Conservation (phyloP, 2,797 vertebrate species). For the Trematomus bernacchii region DNA sequence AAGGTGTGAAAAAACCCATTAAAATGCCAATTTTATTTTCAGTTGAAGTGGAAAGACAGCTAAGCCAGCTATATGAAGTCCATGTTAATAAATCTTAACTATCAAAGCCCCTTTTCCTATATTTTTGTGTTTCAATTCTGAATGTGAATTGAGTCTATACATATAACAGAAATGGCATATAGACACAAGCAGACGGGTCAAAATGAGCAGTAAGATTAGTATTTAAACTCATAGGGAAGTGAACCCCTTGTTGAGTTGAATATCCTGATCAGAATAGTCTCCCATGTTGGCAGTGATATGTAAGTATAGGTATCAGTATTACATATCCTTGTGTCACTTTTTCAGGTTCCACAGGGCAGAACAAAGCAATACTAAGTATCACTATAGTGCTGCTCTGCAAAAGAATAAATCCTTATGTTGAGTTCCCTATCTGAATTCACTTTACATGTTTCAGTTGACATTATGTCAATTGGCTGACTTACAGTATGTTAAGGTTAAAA, state of each 20-base stretch:
- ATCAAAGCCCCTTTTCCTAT: background rate
- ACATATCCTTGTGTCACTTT: background rate
- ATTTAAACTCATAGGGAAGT: background rate
- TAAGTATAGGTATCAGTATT: background rate
- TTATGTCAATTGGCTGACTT: background rate
- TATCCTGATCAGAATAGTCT: background rate
- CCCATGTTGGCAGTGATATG: background rate
- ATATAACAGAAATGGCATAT: too few relatives aligned
- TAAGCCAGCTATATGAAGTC: background rate
- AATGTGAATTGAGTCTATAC: background rate
- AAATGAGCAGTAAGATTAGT: too few relatives aligned
- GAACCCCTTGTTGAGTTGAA: background rate
- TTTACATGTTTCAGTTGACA: background rate
- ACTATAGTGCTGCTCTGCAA: background rate
- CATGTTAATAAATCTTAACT: background rate
- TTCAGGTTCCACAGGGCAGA: background rate
- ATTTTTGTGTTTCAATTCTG: background rate
- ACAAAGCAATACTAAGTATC: background rate
- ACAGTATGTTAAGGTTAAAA: background rate
- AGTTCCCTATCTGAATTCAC: background rate
- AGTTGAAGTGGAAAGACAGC: background rate
- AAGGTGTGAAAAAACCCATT: background rate
- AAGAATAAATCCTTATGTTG: background rate
- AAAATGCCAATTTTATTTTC: slow-evolving; percentile 2
- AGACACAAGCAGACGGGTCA: too few relatives aligned